Percentiles rank a stretch among this genome's conserved stretches.
These are phyloP conservation scores for Avahi laniger DNA, from an alignment of 2,797 vertebrate species.

Conservation along the genomic window DNA sequence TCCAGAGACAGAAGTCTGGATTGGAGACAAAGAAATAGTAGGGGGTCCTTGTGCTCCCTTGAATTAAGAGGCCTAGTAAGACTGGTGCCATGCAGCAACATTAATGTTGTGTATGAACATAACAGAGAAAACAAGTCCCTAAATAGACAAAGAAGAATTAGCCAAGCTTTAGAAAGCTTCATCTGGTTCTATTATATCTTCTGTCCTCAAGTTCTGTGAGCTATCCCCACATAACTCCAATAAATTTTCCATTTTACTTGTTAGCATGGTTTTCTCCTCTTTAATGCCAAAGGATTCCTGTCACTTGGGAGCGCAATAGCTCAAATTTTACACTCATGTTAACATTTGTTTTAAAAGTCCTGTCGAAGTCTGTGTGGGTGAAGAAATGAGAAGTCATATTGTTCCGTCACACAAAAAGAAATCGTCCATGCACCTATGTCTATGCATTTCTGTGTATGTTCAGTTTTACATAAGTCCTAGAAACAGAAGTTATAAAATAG, in stretches of 20 bases:
- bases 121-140: neutral
- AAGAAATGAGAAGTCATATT: neutral
- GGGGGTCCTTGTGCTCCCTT: neutral
- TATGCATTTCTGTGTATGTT: neutral
- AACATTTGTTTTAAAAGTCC: neutral
- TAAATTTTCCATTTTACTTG: neutral
- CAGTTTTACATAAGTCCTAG: neutral
- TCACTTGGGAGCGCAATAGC: neutral
- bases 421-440: neutral
- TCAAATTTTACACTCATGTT: neutral
- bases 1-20: neutral
- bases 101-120: neutral
- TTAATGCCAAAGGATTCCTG: neutral
- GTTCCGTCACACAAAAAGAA: neutral
- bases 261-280: neutral
- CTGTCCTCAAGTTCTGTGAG: neutral
- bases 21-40: neutral
- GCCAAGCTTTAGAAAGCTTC: neutral
- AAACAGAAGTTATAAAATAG: neutral
- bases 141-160: neutral
- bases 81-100: rapidly evolving
- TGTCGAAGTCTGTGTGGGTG: neutral
- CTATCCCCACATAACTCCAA: neutral
- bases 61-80: neutral
- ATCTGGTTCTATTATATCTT: neutral